A percentile compares a stretch with the other conserved stretches of the same genome.
Conservation (phyloP, 1,140 invertebrate genomes). For the Trissolcus basalis region DNA sequence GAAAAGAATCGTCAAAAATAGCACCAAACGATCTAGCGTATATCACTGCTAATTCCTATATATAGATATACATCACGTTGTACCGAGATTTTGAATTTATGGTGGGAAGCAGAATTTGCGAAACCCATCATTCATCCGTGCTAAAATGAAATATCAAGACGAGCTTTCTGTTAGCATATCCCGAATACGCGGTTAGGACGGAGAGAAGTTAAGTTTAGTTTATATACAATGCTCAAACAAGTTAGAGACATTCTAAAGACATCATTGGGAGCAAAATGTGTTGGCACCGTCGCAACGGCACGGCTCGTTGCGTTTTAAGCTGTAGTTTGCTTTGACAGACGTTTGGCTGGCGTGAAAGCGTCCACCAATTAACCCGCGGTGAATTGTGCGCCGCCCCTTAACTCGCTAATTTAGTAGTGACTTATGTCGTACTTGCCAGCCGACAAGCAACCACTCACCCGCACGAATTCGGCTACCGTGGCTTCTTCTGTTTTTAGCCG, state of each 20-base stretch:
- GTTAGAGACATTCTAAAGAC: constrained; percentile 57
- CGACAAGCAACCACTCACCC: constrained; percentile 59
- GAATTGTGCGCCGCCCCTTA: constrained; percentile 72
- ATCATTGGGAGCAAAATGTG: constrained; percentile 47
- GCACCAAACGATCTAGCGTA: too few relatives aligned
- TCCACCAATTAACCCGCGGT: constrained; percentile 74
- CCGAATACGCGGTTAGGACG: constrained; percentile 21
- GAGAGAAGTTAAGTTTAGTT: constrained; percentile 44
- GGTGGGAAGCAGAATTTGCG: too few relatives aligned
- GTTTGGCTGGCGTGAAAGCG: constrained; percentile 73
- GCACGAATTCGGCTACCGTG: constrained; percentile 62
- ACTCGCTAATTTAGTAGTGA: constrained; percentile 73
- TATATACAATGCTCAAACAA: constrained; percentile 53
- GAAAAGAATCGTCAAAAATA: too few relatives aligned
- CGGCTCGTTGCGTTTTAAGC: constrained; percentile 48
- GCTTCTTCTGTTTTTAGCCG: constrained; percentile 51
- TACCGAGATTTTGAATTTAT: too few relatives aligned
- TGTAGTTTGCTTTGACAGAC: constrained; percentile 70
- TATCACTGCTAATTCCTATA: too few relatives aligned
- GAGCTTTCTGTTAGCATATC: constrained; percentile 43
- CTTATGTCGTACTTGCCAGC: constrained; percentile 71
- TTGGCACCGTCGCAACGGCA: constrained; percentile 31
- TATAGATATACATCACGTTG: too few relatives aligned
- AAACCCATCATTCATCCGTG: too few relatives aligned
- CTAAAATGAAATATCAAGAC: constrained; percentile 34